Evolutionary conservation across 92 coral and sea anemone species (phyloP).

Genomic region (Phenganax subtilis): DNA sequence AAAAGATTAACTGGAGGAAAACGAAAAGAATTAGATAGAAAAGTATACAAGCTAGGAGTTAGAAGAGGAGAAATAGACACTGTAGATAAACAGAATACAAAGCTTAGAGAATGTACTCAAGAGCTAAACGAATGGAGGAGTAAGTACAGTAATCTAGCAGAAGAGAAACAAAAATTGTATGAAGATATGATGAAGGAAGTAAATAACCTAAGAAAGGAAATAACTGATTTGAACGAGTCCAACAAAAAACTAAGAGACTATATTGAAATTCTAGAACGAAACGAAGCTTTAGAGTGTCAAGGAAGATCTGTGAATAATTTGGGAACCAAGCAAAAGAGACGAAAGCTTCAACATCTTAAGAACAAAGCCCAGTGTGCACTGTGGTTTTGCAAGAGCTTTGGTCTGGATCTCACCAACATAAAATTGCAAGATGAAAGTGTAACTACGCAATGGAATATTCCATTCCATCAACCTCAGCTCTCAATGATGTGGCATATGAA

Average conservation of each 20-base stretch:
- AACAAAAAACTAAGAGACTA: conserved; percentile 6
- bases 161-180: conserved; percentile 27
- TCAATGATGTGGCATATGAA: not conserved
- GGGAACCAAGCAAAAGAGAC: not conserved
- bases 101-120: not conserved
- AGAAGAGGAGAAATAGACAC: conserved; percentile 47
- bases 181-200: conserved; percentile 8
- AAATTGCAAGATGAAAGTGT: not conserved
- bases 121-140: not conserved
- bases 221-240: conserved; percentile 7
- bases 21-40: not conserved
- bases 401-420: not conserved
- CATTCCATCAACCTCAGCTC: not conserved
- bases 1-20: not conserved
- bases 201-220: conserved; percentile 6
- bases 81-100: conserved; percentile 15
- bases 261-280: conserved; percentile 14
- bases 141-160: not conserved
- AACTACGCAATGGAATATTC: not conserved
- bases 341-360: conserved; percentile 45
- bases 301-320: not conserved
- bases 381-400: conserved; percentile 41
- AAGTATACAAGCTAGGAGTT: conserved; percentile 40
- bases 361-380: conserved; percentile 43
- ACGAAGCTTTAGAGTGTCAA: conserved; percentile 28